Base-by-base conservation (phyloP, 2,888 invertebrate species). In the Leptopilina drosophilae region DNA sequence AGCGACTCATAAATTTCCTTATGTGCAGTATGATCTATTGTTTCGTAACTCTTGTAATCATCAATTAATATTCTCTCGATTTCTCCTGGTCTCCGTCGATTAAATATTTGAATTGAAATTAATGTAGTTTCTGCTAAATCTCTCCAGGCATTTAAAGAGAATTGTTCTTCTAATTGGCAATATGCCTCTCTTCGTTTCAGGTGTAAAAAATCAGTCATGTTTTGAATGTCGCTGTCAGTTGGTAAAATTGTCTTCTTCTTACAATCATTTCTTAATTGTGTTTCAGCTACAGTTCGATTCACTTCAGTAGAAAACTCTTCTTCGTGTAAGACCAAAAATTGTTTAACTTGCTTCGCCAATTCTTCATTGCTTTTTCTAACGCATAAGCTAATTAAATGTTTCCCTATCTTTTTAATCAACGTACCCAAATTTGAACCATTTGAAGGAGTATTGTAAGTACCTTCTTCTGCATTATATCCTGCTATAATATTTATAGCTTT, bases 361-460 rank as follows among this genome's bases (percentile, higher is more conserved):
- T 53, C 76, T 12, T 59, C 49, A 9, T 81, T 75, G 20, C 66
- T 15, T 11, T 73, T 42, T 65, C 78, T 77, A n/a, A 79, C 75
- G 9, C 76, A 79, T 12, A 14, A 42, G 15, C 8, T 42, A 53
- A 15, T 26, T 26, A 12, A 5, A 42, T 64, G 20, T 59, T 42
- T 56, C 12, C 26, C 79, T 2, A 79, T 40, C 56, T 78, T 77
- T 53, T 83, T 80, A 5, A 81, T 15, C 0, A 64, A 15, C 2
- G 78, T 77, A 11, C 80, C 78, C 33, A 80, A 20, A 12, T 40
- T 46, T 9, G 73, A 78, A 7, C 81, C 81, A 26, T 67, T 65
- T 1, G 82, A 46, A 0, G 79, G 80, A 1, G 80, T n/a, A 11
- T 46, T 12, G 33, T 78, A 83, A 0, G 11, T 15, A 33, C 62